phyloP scores from a whole-genome alignment of 1,140 invertebrate genomes.

The Meloidogyne hapla region DNA sequence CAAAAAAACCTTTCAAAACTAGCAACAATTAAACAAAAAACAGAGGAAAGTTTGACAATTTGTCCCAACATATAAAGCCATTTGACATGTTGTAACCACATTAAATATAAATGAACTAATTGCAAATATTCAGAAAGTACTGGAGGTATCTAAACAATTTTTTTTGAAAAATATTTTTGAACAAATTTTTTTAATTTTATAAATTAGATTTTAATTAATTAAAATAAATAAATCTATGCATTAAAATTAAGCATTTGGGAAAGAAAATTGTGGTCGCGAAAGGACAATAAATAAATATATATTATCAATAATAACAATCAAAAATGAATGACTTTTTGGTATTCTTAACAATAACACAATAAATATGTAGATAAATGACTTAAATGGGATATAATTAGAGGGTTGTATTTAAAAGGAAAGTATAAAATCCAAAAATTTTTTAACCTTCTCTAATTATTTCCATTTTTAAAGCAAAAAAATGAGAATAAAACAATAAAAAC shows the following conservation, averaged over 20 bases:
- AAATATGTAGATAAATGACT: too few relatives aligned
- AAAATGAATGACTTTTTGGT: too few relatives aligned
- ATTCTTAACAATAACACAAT: too few relatives aligned
- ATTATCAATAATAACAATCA: too few relatives aligned
- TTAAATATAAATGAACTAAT: conserved; percentile 38
- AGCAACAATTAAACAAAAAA: conserved; percentile 60
- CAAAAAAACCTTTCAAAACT: conserved; percentile 51
- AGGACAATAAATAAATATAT: not conserved
- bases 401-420: too few relatives aligned
- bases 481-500: not conserved
- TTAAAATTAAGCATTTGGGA: not conserved
- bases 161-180: not conserved
- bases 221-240: too few relatives aligned
- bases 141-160: conserved; percentile 44
- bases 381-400: too few relatives aligned
- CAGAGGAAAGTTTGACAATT: conserved; percentile 61
- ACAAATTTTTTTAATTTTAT: not conserved
- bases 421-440: not conserved
- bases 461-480: not conserved
- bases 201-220: not conserved
- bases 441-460: conserved; percentile 7
- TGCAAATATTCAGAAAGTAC: conserved; percentile 52
- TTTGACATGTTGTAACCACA: conserved; percentile 50
- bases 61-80: conserved; percentile 54
- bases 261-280: not conserved